Evolutionary conservation across 2,888 invertebrate species (phyloP).

Genomic region (Catocala sponsa): DNA sequence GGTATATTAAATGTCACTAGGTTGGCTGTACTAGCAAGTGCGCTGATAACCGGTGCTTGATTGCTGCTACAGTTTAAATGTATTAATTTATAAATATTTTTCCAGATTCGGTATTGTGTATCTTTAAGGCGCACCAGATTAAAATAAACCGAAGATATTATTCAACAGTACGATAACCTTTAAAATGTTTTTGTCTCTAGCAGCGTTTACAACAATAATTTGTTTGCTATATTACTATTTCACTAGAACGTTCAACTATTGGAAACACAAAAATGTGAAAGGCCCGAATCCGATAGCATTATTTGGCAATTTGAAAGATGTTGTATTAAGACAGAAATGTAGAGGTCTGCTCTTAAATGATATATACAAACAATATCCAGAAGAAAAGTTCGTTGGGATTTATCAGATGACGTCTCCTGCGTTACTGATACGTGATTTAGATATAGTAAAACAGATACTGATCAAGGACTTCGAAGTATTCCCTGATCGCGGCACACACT

Average conservation of each 20-base stretch:
- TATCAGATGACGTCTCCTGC: slow-evolving; percentile 62
- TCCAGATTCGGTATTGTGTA: no score
- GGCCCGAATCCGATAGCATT: slow-evolving; percentile 61
- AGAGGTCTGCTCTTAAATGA: slow-evolving; percentile 52
- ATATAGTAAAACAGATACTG: slow-evolving; percentile 64
- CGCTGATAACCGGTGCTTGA: no score
- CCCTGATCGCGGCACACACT: slow-evolving; percentile 60
- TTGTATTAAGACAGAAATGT: slow-evolving; percentile 50
- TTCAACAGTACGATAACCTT: not conserved
- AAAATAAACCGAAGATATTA: no score
- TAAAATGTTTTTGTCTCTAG: slow-evolving; percentile 28
- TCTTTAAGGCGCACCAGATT: no score
- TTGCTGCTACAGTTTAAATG: no score
- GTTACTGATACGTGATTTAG: slow-evolving; percentile 64
- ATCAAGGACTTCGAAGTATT: slow-evolving; percentile 69
- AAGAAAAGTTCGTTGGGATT: slow-evolving; percentile 67
- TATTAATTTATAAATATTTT: no score
- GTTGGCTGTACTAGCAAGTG: no score
- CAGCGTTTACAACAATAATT: slow-evolving; percentile 13
- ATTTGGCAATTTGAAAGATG: slow-evolving; percentile 53
- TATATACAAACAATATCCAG: slow-evolving; percentile 64
- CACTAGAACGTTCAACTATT: slow-evolving; percentile 41
- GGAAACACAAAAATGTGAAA: slow-evolving; percentile 55
- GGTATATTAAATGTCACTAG: no score
- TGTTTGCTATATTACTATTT: slow-evolving; percentile 36